A percentile compares a stretch with the other conserved stretches of the same genome.
Evolutionary conservation across 2,888 invertebrate genomes (phyloP).

Genomic region (Pomacea canaliculata): DNA sequence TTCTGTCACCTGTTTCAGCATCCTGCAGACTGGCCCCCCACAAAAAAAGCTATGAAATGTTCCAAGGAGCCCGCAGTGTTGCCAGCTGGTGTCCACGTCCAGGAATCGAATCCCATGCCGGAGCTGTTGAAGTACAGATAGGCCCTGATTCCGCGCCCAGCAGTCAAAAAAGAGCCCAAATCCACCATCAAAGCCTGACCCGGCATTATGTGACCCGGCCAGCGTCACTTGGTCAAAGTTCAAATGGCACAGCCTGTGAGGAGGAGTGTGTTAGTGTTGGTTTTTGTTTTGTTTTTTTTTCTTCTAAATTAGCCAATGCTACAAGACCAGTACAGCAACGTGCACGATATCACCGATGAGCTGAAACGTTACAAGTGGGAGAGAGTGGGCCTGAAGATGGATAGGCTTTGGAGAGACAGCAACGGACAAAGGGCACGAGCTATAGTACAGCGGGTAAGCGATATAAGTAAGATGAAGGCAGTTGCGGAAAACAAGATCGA

Average conservation of each 20-base stretch:
- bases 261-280: too few species aligned
- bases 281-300: too few species aligned
- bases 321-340: too few species aligned
- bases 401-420: too few species aligned
- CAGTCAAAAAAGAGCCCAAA: conserved; percentile 32
- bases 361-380: too few species aligned
- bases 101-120: conserved; percentile 30
- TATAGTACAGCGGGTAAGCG: too few species aligned
- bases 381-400: too few species aligned
- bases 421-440: too few species aligned
- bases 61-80: conserved; percentile 31
- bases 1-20: conserved; percentile 28
- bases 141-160: conserved; percentile 29
- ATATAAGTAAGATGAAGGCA: too few species aligned
- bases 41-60: conserved; percentile 29
- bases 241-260: conserved; percentile 28
- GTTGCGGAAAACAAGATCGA: too few species aligned
- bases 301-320: too few species aligned
- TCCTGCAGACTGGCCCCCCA: conserved; percentile 30
- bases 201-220: conserved; percentile 34
- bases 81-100: conserved; percentile 33
- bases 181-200: conserved; percentile 32
- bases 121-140: conserved; percentile 27
- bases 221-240: conserved; percentile 28
- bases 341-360: too few species aligned